Percentiles rank a stretch among this genome's conserved stretches.
Evolutionary conservation across 1,140 invertebrate genomes (phyloP).

Genomic region (Vollenhovia emeryi): DNA sequence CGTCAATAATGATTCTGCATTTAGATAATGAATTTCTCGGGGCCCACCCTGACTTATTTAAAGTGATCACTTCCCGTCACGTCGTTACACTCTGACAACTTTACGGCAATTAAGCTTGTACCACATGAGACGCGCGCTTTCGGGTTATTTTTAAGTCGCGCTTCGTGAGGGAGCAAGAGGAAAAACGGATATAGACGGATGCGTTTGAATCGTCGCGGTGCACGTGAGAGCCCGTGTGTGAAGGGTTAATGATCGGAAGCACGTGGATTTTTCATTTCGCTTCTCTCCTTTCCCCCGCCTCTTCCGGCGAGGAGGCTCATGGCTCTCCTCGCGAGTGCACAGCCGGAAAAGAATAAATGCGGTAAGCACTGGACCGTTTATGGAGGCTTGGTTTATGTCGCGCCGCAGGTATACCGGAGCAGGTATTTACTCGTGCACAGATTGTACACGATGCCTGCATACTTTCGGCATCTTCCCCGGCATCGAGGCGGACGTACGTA

Average conservation of each 20-base stretch:
- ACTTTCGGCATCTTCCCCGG: conserved; percentile 64
- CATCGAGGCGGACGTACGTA: conserved; percentile 43
- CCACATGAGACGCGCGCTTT: conserved; percentile 49
- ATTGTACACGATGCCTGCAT: conserved; percentile 70
- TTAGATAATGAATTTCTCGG: conserved; percentile 15
- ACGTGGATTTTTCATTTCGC: conserved; percentile 16
- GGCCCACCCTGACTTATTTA: conserved; percentile 31
- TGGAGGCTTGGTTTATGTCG: conserved; percentile 58
- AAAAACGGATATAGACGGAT: conserved; percentile 43
- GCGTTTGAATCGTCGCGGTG: conserved; percentile 50
- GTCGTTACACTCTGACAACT: conserved; percentile 56
- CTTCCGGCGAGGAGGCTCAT: neutral
- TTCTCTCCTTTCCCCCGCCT: neutral
- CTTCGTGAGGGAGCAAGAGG: conserved; percentile 5
- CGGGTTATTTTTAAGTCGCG: conserved; percentile 72
- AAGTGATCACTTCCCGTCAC: conserved; percentile 42
- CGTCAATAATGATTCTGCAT: conserved; percentile 8
- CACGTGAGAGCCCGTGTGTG: conserved; percentile 39
- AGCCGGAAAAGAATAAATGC: conserved; percentile 52
- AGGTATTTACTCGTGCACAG: conserved; percentile 68
- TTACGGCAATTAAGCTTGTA: conserved; percentile 71
- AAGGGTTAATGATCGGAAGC: conserved; percentile 53
- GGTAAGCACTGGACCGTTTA: conserved; percentile 60
- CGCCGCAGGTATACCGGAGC: conserved; percentile 67
- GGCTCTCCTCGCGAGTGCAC: neutral